phyloP scores from a whole-genome alignment of 2,113 vertebrate genomes.

The Cavia aperea region DNA sequence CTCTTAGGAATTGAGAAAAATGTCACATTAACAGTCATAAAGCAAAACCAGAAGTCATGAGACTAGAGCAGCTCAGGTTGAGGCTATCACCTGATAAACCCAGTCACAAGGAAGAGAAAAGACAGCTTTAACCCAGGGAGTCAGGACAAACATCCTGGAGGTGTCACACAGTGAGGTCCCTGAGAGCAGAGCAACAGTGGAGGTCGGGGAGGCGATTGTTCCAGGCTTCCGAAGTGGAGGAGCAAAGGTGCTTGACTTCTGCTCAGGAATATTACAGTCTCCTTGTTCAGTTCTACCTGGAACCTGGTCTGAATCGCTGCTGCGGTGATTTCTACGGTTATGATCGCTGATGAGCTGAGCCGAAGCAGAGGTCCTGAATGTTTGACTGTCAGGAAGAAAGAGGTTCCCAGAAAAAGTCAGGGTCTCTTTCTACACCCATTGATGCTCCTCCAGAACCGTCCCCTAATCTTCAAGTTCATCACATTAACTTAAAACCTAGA shows the following conservation, averaged over 20 bases:
- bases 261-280: not conserved
- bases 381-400: too few relatives aligned
- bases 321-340: too few relatives aligned
- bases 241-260: not conserved
- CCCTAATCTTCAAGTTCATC: not conserved
- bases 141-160: not conserved
- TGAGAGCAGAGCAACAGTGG: not conserved
- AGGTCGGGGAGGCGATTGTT: not conserved
- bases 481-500: not conserved
- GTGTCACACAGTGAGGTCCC: not conserved
- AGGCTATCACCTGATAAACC: not conserved
- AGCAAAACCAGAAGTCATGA: not conserved
- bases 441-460: not conserved
- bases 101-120: not conserved
- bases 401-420: too few relatives aligned
- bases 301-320: too few relatives aligned
- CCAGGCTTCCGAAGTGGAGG: not conserved
- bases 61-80: not conserved
- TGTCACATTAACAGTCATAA: not conserved
- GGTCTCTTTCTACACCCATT: too few relatives aligned
- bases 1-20: not conserved
- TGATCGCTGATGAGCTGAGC: too few relatives aligned
- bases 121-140: not conserved
- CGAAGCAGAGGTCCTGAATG: too few relatives aligned
- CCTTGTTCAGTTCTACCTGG: not conserved